Base-by-base conservation (phyloP, 2,797 vertebrate species). In the Naso thynnoides region DNA sequence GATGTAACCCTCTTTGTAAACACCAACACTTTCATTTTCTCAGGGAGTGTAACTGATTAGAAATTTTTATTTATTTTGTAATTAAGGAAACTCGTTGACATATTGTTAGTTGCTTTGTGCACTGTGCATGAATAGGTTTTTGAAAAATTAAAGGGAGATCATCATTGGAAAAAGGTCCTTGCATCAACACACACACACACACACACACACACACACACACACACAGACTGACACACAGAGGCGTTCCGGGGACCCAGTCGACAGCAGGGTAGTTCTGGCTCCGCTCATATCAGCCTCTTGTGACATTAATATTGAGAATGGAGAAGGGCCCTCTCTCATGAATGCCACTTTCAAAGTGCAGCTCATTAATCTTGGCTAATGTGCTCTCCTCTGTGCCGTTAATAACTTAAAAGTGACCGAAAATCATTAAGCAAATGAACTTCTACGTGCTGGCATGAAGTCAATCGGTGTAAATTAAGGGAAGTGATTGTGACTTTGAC, bases 401-500 rank as follows among this genome's bases (percentile, higher is more conserved):
- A 90, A 92, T 93, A 87, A 93, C 91, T 92, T 82, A 90, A 88
- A 87, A 81, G 81, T 78, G 86, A 86, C 78, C 50, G 36, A 90
- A 42, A 91, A 92, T 92, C 86, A 76, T 91, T 91, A 85, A 67
- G 84, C 50, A 90, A 93, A 92, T 90, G 53, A 93, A 85, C 77
- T 85, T 63, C 72, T 64, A 48, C 14, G 58, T 78, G 64, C 66
- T 41, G 11, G 19, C 60, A 47, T 44, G n/a, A 55, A 79, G 71
- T 87, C 78, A 74, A 55, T 33, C 7, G 42, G 61, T 60, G 71
- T 71, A 84, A 72, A 90, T 86, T 82, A 81, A 76, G 64, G 57
- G 73, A 73, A 79, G 70, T 85, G 26, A 26, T 72, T 86, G 72
- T 64, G 38, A 78, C 56, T 69, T 75, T 64, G 38, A 78, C 56